Percentiles rank a stretch among this genome's conserved stretches.
Conservation (phyloP, 2,888 invertebrate genomes). For the Polydrusus cervinus region DNA sequence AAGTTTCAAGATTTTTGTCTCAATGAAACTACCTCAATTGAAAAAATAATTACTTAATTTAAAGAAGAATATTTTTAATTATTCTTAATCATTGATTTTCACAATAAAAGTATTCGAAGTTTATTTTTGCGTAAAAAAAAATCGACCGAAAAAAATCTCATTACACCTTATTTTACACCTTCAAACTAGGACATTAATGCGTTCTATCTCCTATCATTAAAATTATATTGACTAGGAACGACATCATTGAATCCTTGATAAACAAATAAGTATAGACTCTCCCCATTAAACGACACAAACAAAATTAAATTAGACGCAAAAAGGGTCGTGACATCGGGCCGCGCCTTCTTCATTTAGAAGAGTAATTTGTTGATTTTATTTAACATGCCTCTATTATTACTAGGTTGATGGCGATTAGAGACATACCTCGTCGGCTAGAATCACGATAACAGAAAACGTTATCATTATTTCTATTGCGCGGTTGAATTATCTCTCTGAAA, state of each 20-base stretch:
- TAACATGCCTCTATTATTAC: slow-evolving; percentile 47
- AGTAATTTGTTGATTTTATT: slow-evolving; percentile 54
- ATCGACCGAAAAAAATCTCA: too few species aligned
- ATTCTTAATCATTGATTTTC: too few species aligned
- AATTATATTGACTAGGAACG: background rate
- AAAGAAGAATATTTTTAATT: too few species aligned
- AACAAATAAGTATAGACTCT: slow-evolving; percentile 46
- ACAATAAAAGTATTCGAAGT: too few species aligned
- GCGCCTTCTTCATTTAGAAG: slow-evolving; percentile 52
- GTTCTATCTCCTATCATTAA: background rate
- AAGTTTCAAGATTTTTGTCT: too few species aligned
- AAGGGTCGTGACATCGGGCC: slow-evolving; percentile 48
- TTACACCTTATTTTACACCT: background rate
- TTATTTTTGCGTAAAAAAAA: too few species aligned
- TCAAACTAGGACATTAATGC: background rate
- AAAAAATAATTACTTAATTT: too few species aligned
- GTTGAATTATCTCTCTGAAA: background rate
- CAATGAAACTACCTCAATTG: too few species aligned
- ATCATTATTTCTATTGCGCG: background rate
- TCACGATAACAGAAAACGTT: background rate
- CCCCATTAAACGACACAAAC: slow-evolving; percentile 52
- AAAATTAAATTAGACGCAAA: slow-evolving; percentile 54
- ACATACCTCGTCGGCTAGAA: slow-evolving; percentile 15
- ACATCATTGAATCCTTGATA: slow-evolving; percentile 39
- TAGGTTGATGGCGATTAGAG: slow-evolving; percentile 36